Evolutionary conservation across 2,888 invertebrate genomes (phyloP).

Genomic region (Conchocele bisecta): DNA sequence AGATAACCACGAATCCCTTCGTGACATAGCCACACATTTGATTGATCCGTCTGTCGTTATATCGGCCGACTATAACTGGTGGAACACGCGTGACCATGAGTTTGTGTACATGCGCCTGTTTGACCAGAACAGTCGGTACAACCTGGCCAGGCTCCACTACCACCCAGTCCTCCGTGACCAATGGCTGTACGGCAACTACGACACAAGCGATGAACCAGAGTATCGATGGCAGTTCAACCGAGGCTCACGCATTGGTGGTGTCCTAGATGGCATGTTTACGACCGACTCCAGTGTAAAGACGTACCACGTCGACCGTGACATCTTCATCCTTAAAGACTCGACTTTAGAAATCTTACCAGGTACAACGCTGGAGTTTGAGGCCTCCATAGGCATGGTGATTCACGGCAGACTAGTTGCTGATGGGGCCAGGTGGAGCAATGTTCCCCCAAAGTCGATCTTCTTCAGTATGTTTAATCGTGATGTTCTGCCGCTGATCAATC

Average conservation of each 20-base stretch:
- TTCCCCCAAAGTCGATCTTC: slow-evolving; percentile 34
- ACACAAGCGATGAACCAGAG: slow-evolving; percentile 90
- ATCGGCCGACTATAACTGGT: slow-evolving; percentile 97
- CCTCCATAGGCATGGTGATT: slow-evolving; percentile 94
- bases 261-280: slow-evolving; percentile 62
- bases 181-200: slow-evolving; percentile 93
- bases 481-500: slow-evolving; percentile 68
- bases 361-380: slow-evolving; percentile 93
- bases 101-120: slow-evolving; percentile 76
- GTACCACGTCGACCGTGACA: slow-evolving; percentile 96
- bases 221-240: slow-evolving; percentile 86
- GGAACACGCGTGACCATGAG: slow-evolving; percentile 85
- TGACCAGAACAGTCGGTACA: slow-evolving; percentile 86
- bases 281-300: slow-evolving; percentile 40
- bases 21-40: slow-evolving; percentile 97
- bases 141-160: slow-evolving; percentile 95
- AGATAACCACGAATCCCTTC: slow-evolving; percentile 92
- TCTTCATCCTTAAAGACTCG: slow-evolving; percentile 96
- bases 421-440: slow-evolving; percentile 62
- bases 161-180: slow-evolving; percentile 95
- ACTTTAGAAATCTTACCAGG: slow-evolving; percentile 94
- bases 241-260: slow-evolving; percentile 77
- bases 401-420: slow-evolving; percentile 91
- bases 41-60: slow-evolving; percentile 96
- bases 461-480: slow-evolving; percentile 67